A percentile compares a stretch with the other conserved stretches of the same genome.
These are phyloP conservation scores for Adelosebastes latens DNA, from an alignment of 2,797 vertebrate genomes.

Conservation along the genomic window DNA sequence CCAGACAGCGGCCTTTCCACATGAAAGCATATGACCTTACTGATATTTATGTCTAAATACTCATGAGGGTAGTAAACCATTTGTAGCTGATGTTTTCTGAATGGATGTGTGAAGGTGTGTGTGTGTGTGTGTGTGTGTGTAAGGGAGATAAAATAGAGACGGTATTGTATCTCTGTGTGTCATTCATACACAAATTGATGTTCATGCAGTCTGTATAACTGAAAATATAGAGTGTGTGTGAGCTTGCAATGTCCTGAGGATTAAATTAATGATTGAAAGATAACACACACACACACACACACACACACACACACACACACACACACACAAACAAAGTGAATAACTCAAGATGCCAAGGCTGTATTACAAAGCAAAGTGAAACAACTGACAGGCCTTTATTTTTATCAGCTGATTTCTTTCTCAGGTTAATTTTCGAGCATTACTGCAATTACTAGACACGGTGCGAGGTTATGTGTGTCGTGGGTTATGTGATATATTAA, in stretches of 20 bases:
- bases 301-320: slow-evolving; percentile 13
- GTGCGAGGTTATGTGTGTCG: not conserved
- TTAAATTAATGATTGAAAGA: slow-evolving; percentile 58
- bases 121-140: not conserved
- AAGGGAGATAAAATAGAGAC: slow-evolving; percentile 30
- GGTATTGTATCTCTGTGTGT: slow-evolving; percentile 29
- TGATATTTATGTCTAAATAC: slow-evolving; percentile 67
- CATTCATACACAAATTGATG: slow-evolving; percentile 52
- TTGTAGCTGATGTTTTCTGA: slow-evolving; percentile 64
- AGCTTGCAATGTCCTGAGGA: slow-evolving; percentile 41
- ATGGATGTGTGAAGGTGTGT: slow-evolving; percentile 28
- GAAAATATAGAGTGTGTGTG: slow-evolving; percentile 10
- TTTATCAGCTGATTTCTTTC: slow-evolving; percentile 38
- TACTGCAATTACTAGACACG: slow-evolving; percentile 34
- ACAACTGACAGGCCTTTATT: slow-evolving; percentile 35
- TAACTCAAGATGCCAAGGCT: slow-evolving; percentile 38
- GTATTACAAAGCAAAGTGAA: slow-evolving; percentile 41
- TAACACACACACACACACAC: not conserved
- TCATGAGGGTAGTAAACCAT: slow-evolving; percentile 62
- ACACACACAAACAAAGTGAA: slow-evolving; percentile 15
- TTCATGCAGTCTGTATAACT: slow-evolving; percentile 29
- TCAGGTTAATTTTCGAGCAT: slow-evolving; percentile 34
- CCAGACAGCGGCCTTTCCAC: slow-evolving; percentile 58
- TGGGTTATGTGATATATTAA: slow-evolving; percentile 17
- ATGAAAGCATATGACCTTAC: slow-evolving; percentile 61